These are phyloP conservation scores for Panurus biarmicus DNA, from an alignment of 2,113 vertebrate genomes.

Conservation along the genomic window DNA sequence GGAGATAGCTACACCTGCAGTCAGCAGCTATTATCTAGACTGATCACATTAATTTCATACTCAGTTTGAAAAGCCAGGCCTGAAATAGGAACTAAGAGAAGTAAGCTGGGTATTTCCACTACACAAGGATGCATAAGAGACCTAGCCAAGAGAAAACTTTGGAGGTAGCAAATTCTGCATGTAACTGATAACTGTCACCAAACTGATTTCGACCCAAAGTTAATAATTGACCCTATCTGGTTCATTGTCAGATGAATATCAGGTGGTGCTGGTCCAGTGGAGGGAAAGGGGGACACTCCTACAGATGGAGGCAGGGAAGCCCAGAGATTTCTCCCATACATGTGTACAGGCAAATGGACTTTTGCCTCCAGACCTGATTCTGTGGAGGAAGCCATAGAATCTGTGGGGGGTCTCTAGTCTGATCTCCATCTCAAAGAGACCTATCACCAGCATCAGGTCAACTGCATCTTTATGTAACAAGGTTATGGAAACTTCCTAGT, in stretches of 20 bases:
- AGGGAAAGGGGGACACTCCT: background rate
- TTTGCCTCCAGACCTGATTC: background rate
- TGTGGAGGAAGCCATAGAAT: background rate
- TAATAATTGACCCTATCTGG: accelerated
- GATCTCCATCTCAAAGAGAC: background rate
- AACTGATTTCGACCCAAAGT: background rate
- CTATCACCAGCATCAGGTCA: background rate
- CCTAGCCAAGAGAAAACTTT: background rate
- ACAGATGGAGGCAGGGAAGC: background rate
- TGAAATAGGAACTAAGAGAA: background rate
- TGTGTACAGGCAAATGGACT: background rate
- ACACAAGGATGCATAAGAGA: background rate
- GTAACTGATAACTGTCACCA: background rate
- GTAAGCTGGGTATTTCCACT: background rate
- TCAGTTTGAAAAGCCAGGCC: background rate
- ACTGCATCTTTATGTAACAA: background rate
- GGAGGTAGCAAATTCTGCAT: background rate
- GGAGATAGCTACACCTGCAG: background rate
- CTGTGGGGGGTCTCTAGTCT: background rate
- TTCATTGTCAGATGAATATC: background rate
- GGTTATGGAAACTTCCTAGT: background rate
- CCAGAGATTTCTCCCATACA: background rate
- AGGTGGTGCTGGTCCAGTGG: background rate
- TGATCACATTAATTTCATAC: background rate
- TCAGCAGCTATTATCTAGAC: background rate